Base-by-base conservation (phyloP, 2,888 invertebrate genomes). In the Geotrupes spiniger region DNA sequence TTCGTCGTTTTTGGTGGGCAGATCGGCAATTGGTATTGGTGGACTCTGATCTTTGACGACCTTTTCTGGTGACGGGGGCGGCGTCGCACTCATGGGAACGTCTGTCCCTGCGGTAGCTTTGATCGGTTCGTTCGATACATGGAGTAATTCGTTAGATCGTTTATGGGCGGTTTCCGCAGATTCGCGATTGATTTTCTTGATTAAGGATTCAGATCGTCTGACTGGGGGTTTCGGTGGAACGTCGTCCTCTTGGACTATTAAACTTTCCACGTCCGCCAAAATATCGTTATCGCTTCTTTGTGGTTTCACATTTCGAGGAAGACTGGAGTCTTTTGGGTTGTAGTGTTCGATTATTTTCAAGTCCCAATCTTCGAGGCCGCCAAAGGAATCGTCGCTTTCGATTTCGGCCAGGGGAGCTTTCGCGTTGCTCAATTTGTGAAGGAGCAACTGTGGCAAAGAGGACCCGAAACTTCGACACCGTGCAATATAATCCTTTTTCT, bases 341-440 rank as follows among this genome's bases (percentile, higher is more conserved):
- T 74, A 73, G 61, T 76, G 73, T 59, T 75, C 75, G 27, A 75
- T 68, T 26, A 76, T 69, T 11, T 71, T 71, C 15, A 77, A 56
- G 54, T 76, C 76, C 77, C 77, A 77, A 59, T 77, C 76, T 58
- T 77, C 76, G 42, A 75, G 61, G 33, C 71, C 73, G 26, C 73
- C 74, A 57, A 76, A 73, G 8, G 75, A 76, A 50, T 76, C 74
- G 49, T 75, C 75, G 51, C 75, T 75, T 51, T 74, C 74, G 10
- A 70, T 65, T 46, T 72, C 72, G 2, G 64, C 64, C 21, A 57
- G 37, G 2, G 66, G 69, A 14, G 61, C 62, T 56, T 71, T 71
- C 9, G 57, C 42, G 6, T 56, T 56, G 48, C 68, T 68, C 46
- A 72, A 57, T 55, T 71, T 74, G 33, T 73, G 74, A 17, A 72